These are phyloP conservation scores for Acleris laterana DNA, from an alignment of 2,888 invertebrate species.

Conservation along the genomic window DNA sequence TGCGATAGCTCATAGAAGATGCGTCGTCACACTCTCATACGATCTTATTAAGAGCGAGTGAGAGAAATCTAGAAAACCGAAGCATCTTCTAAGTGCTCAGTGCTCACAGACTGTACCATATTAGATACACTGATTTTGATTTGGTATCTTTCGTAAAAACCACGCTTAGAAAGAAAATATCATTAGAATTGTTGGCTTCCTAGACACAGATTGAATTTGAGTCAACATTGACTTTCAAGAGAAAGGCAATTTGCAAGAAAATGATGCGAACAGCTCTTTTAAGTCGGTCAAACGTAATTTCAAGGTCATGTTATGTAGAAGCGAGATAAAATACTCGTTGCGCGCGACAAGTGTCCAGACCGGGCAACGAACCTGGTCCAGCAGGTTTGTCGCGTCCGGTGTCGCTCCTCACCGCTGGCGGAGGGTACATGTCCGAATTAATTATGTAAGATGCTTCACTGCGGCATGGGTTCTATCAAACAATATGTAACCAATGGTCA, in stretches of 20 bases:
- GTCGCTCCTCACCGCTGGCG: conserved; percentile 4
- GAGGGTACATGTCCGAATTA: conserved; percentile 7
- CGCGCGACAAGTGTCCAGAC: conserved; percentile 32
- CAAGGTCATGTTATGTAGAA: conserved; percentile 31
- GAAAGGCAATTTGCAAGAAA: conserved; percentile 12
- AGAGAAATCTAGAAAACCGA: too few species aligned
- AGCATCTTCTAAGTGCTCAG: too few species aligned
- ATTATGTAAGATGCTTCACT: conserved; percentile 19
- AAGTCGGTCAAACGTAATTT: conserved; percentile 31
- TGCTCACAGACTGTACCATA: too few species aligned
- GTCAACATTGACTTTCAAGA: conserved; percentile 9
- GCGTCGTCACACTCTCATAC: too few species aligned
- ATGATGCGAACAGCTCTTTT: conserved; percentile 9
- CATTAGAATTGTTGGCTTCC: background rate
- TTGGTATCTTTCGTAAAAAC: background rate
- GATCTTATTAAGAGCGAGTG: too few species aligned
- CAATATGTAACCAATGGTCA: background rate
- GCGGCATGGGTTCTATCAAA: background rate
- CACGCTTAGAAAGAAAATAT: background rate
- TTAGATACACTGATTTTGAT: too few species aligned
- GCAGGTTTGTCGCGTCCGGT: conserved; percentile 37
- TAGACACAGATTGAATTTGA: background rate
- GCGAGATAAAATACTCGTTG: conserved; percentile 27
- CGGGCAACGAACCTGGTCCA: conserved; percentile 39
- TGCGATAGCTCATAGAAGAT: too few species aligned